phyloP scores from a whole-genome alignment of 2,113 vertebrate species.

The Cynocephalus volans region DNA sequence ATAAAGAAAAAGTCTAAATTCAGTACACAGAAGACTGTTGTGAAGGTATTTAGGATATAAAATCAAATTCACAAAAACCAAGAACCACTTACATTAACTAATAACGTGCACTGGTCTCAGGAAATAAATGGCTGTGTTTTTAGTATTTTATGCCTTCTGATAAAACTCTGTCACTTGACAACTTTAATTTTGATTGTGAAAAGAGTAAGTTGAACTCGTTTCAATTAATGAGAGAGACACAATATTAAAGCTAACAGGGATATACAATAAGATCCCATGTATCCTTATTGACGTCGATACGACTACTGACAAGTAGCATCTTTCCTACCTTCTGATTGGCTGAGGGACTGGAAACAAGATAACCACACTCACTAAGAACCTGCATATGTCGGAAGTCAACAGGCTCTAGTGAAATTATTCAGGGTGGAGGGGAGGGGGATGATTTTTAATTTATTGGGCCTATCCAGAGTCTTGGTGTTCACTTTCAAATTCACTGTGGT shows the following conservation, averaged over 20 bases:
- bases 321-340: not conserved
- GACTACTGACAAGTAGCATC: not conserved
- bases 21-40: not conserved
- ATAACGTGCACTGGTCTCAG: slow-evolving; percentile 14
- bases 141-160: slow-evolving; percentile 10
- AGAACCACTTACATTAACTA: not conserved
- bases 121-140: slow-evolving; percentile 15
- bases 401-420: not conserved
- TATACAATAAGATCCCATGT: not conserved
- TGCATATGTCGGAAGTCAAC: not conserved
- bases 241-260: not conserved
- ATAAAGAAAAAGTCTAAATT: not conserved
- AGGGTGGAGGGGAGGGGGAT: not conserved
- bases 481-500: not conserved
- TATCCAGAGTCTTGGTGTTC: not conserved
- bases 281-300: not conserved
- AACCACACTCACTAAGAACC: not conserved
- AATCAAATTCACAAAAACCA: not conserved
- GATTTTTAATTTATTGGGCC: not conserved
- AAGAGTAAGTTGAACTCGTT: not conserved
- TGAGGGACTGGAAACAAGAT: not conserved
- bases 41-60: not conserved
- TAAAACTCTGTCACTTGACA: not conserved
- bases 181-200: not conserved
- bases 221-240: not conserved